These are phyloP conservation scores for Lutraria rhynchaena DNA, from an alignment of 1,140 invertebrate species.

Conservation along the genomic window DNA sequence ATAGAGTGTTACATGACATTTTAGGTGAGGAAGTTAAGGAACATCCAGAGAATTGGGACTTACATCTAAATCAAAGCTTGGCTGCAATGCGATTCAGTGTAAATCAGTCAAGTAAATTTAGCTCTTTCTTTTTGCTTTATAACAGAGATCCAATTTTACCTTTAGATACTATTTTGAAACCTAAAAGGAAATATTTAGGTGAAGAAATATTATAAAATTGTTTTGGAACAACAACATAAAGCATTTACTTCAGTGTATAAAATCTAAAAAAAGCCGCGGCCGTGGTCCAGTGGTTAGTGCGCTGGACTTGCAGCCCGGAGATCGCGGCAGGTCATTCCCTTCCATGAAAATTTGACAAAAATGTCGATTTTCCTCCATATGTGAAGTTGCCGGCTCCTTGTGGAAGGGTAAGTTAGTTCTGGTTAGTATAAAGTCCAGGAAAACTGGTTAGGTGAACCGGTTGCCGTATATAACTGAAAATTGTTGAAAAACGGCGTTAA, in stretches of 20 bases:
- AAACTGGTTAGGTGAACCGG: too few relatives aligned
- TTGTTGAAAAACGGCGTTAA: too few relatives aligned
- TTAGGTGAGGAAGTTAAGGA: too few relatives aligned
- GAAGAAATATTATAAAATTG: neutral
- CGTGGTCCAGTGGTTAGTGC: too few relatives aligned
- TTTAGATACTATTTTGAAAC: constrained; percentile 50
- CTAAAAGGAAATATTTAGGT: constrained; percentile 21
- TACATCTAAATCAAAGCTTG: constrained; percentile 54
- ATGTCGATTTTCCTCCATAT: too few relatives aligned
- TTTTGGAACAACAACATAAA: constrained; percentile 44
- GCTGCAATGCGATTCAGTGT: constrained; percentile 56
- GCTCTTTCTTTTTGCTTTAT: constrained; percentile 40
- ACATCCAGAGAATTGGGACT: constrained; percentile 44
- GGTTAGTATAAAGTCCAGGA: too few relatives aligned
- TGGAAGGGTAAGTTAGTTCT: too few relatives aligned
- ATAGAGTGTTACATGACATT: constrained; percentile 19
- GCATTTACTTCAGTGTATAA: constrained; percentile 41
- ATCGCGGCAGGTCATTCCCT: too few relatives aligned
- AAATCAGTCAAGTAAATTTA: constrained; percentile 28
- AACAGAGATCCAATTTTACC: constrained; percentile 36
- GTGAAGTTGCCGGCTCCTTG: too few relatives aligned
- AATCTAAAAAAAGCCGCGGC: constrained; percentile 28
- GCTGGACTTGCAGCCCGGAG: too few relatives aligned
- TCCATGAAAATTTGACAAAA: too few relatives aligned
- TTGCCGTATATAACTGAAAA: too few relatives aligned